Base-by-base conservation (phyloP, 2,113 vertebrate species). In the Dicerorhinus sumatrensis region DNA sequence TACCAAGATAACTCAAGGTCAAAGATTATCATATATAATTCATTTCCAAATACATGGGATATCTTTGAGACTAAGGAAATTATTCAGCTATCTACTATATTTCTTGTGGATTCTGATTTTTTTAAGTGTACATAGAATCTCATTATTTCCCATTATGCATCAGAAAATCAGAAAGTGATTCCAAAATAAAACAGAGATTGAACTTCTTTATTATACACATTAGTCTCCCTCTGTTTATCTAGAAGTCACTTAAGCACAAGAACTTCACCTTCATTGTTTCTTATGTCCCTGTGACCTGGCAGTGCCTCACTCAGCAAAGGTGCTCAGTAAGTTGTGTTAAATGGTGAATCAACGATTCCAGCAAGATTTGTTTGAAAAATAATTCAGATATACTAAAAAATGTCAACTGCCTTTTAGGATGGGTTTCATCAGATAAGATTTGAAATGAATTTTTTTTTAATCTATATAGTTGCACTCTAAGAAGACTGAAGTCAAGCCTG, bases 61-160 rank as follows among this genome's bases (percentile, higher is more conserved):
- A 60, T 60, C 48, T 93, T 88, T 87, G 51, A 94, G 36, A 67
- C n/a, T 36, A 67, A 90, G 63, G 42, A 48, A 97, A 88, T 91
- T 80, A 84, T 58, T 82, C 46, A 54, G 21, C 33, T 29, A 69
- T 46, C 17, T 81, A 48, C 65, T 94, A 11, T 80, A 89, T 60
- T 79, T 94, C 85, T 73, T 73, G 33, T 4, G 33, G 72, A 58
- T 89, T 82, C 69, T 85, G 60, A 63, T 73, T 5, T 51, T n/a
- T 70, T 81, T 91, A 70, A 70, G 36, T 92, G 29, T 48, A 69
- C 23, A 60, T 21, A 84, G 67, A 93, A 91, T 93, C 54, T 27
- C 33, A 88, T 80, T 92, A 54, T 90, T 94, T 95, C 46, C 18
- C 36, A 88, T 36, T 76, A 83, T 29, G 21, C n/a, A 92, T 48